Evolutionary conservation across 2,113 vertebrate genomes (phyloP), one percentile per base, ranked within the genome.

Genomic region (Malurus alboscapulatus): DNA sequence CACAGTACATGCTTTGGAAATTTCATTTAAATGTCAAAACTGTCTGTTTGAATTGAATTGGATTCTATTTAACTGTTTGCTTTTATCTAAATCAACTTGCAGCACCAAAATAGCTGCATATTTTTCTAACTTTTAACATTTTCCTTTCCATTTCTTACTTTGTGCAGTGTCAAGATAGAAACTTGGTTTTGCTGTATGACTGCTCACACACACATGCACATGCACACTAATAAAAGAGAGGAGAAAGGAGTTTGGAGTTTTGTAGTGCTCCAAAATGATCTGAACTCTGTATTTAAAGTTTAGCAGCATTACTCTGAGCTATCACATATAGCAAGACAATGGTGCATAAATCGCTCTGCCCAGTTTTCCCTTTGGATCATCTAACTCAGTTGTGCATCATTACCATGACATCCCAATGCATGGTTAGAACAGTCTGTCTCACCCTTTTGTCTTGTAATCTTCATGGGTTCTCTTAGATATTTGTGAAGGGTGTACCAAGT

Each of bases 11-110:
- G 91, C 66, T 85, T 88, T 59, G 69, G 84, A 96, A 88, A 65
- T 95, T 97, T 71, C 76, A 76, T 96, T 97, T 91, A 91, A 97
- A 97, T 86, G 83, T 87, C 82, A 92, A 79, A 95, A 95, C 45
- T 84, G 53, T 62, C 89, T 76, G 38, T 83, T 74, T 95, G 67
- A 96, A 94, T 75, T 80, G 68, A 94, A 67, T 38, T 75, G 34
- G 78, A 67, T 93, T 87, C 68, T 85, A 85, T 79, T 87, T 95
- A 88, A 86, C 54, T 79, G 36, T 93, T 96, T 97, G 48, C 36
- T 82, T 66, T 84, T 88, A 88, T 84, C 84, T 89, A 96, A 91
- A 54, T 55, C 94, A 93, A 94, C 57, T 81, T 91, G n/a, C 67
- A 88, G 68, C 51, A 89, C 40, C 40, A 81, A 96, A 95, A 85